Conservation (phyloP, 92 coral and sea anemone genomes). For the Zoanthus solanderi region DNA sequence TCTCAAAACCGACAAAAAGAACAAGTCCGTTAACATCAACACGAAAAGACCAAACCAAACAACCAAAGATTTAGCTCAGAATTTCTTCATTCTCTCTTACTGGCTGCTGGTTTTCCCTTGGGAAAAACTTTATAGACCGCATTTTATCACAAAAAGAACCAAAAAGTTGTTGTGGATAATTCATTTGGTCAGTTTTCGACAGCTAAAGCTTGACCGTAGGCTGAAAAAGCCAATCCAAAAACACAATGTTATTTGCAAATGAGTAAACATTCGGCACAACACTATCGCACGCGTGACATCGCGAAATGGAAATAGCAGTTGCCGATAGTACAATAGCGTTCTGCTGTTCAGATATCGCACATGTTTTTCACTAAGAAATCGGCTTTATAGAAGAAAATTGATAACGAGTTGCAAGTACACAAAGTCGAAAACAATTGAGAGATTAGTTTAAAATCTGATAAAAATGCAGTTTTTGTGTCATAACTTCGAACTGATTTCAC, state of each 20-base stretch:
- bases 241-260: conserved; percentile 41
- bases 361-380: not conserved
- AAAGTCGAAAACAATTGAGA: conserved; percentile 1
- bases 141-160: conserved; percentile 36
- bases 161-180: conserved; percentile 42
- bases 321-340: not conserved
- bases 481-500: not conserved
- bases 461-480: not conserved
- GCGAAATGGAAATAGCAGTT: conserved; percentile 1
- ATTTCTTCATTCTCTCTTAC: conserved; percentile 3
- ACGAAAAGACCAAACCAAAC: not conserved
- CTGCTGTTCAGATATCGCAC: not conserved
- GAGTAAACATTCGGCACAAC: conserved; percentile 48
- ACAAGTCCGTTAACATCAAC: not conserved
- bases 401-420: conserved; percentile 24
- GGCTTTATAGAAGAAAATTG: conserved; percentile 19
- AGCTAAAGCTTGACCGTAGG: conserved; percentile 2
- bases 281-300: not conserved
- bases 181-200: not conserved
- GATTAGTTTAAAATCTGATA: conserved; percentile 31
- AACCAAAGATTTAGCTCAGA: not conserved
- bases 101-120: conserved; percentile 4
- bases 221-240: conserved; percentile 19
- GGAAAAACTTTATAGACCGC: not conserved
- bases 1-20: not conserved